Base-by-base conservation (phyloP, 1,140 invertebrate species). In the Neotoxoptera formosana region DNA sequence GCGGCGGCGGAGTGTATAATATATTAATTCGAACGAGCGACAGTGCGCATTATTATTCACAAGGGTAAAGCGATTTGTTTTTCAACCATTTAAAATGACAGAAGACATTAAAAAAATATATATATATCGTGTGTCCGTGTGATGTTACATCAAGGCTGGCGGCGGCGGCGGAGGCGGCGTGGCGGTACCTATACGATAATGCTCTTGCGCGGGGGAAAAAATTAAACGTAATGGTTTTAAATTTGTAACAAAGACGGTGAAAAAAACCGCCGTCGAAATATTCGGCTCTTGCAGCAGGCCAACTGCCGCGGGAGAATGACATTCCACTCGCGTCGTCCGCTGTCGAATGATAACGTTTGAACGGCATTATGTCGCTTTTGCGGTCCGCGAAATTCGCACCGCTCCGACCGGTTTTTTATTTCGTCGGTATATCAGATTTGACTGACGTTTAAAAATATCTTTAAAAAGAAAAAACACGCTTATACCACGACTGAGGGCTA, bases 31-130 rank as follows among this genome's bases (percentile, higher is more conserved):
- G 25, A 45, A 87, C 45, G 84, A 30, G 45, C 23, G 8, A 36
- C 23, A 45, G 25, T 41, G 34, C 81, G 21, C 60, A 76, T 76
- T 76, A 76, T 76, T 76, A 76, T 76, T 41, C 83, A 87, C 84
- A 87, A 87, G 84, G 84, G 41, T 87, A 87, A 87, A 87, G 45
- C 45, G 21, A 47, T 87, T 87, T 47, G 84, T 87, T 87, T 87
- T 87, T 47, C n/a, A 87, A 45, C 84, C 84, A 47, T 87, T 87
- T 47, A 87, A 25, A 47, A 45, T 87, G 41, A 47, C 84, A 87
- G 84, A 47, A 47, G 45, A 87, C 84, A 47, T 87, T 47, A 87
- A 87, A 86, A 36, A 45, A 86, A 83, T 86, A 86, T 41, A 41
- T 41, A 41, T 41, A 41, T 86, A 86, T 86, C 45, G 41, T 47